Conservation (phyloP, 2,888 invertebrate species). For the Dysmachus trigonus region DNA sequence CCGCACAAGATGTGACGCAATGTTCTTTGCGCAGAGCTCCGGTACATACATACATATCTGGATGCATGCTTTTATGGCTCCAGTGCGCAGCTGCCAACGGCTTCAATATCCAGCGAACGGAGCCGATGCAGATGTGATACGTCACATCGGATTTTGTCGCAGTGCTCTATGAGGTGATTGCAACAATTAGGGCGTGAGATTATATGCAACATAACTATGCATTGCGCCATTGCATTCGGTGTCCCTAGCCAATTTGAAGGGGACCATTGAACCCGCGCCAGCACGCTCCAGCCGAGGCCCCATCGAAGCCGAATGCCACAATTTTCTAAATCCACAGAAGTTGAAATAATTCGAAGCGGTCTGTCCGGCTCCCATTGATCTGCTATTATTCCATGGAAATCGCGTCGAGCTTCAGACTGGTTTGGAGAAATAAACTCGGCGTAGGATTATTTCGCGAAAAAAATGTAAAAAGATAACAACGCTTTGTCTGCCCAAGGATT, state of each 20-base stretch:
- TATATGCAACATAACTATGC: neutral
- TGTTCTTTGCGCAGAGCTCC: neutral
- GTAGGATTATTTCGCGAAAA: slow-evolving; percentile 32
- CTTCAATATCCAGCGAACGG: neutral
- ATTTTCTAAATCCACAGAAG: neutral
- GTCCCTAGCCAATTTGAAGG: neutral
- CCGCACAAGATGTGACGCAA: neutral
- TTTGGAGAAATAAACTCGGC: slow-evolving; percentile 18
- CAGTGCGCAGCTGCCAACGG: neutral
- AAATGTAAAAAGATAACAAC: slow-evolving; percentile 5
- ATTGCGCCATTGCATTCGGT: too few species aligned
- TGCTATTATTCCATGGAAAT: neutral
- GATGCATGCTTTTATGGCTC: neutral
- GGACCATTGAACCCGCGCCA: slow-evolving; percentile 1
- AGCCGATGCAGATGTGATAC: neutral
- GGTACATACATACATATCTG: neutral
- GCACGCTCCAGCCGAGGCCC: neutral
- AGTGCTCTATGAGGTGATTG: neutral
- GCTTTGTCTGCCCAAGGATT: slow-evolving; percentile 30
- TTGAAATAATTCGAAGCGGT: neutral
- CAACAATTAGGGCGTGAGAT: slow-evolving; percentile 17
- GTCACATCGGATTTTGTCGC: neutral
- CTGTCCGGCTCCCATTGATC: neutral
- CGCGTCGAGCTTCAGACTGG: slow-evolving; percentile 12
- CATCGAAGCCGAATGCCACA: neutral